Evolutionary conservation across 35 echinoderm and acorn worm species (phyloP), one percentile per base, ranked within the genome.

Genomic region (Antedon bifida): DNA sequence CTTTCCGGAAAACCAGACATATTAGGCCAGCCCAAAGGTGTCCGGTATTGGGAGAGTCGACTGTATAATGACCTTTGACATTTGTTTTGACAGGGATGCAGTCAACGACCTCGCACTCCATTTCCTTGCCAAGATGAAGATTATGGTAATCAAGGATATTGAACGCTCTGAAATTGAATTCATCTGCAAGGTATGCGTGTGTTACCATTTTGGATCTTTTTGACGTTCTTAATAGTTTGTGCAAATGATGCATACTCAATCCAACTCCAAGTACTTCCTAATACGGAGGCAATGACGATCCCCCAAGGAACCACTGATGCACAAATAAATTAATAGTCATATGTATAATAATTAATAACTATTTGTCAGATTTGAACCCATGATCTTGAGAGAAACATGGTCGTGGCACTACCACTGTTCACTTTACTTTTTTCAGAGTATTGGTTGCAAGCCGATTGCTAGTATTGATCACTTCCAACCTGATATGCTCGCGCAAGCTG

Each of bases 81-180:
- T 42, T 42, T 42, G 38, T 42, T 79, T 64, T 81, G 80, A 7
- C 77, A 96, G 93, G 75, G 93, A 96, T 91, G 93, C 89, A 74
- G 34, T 96, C 64, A 96, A 86, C 87, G 93, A 96, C 38, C 73
- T 96, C 30, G 93, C 93, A 23, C 84, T 88, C 30, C 93, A 96
- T 35, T 96, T 96, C 74, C 34, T 96, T 36, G 86, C 86, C 83
- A 96, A 96, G 81, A 96, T 96, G 93, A 96, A 96, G 84, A 96
- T 96, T 16, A 91, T 96, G 93, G 93, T 96, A 31, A 55, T 96
- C 79, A 96, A 96, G 84, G 93, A 96, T 76, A 84, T 96, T 36
- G 93, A 96, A 46, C 88, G 93, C 45, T 79, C 88, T 38, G 93
- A 96, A 30, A 79, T 96, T 16, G 93, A 96, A 73, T 96, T 96